phyloP scores from a whole-genome alignment of 2,113 vertebrate genomes.

The Pachypanchax playfairii region DNA sequence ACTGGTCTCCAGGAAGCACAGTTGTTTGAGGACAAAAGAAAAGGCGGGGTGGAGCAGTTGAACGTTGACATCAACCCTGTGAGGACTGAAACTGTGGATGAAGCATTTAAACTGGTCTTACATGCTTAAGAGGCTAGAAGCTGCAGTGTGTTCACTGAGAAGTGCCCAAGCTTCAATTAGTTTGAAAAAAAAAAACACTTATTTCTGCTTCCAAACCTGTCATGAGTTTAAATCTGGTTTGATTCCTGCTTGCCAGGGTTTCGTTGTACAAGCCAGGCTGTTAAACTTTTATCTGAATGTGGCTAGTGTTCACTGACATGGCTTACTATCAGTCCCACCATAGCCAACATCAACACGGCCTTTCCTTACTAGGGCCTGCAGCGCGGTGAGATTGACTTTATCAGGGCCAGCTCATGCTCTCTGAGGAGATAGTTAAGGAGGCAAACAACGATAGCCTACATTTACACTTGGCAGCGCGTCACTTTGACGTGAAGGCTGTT shows the following conservation, averaged over 20 bases:
- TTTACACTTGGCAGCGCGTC: conserved; percentile 25
- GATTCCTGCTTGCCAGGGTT: conserved; percentile 5
- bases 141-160: too few species aligned
- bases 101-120: too few species aligned
- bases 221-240: conserved; percentile 21
- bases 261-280: conserved; percentile 23
- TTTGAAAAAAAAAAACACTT: conserved; percentile 10
- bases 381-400: conserved; percentile 43
- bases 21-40: conserved; percentile 12
- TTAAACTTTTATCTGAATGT: conserved; percentile 64
- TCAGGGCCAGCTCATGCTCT: conserved; percentile 47
- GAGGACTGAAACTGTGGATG: too few species aligned
- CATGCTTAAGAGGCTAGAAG: too few species aligned
- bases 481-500: conserved; percentile 40
- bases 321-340: conserved; percentile 48
- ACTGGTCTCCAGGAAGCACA: background rate
- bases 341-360: conserved; percentile 53
- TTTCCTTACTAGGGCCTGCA: conserved; percentile 23
- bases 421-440: conserved; percentile 35
- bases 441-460: conserved; percentile 27
- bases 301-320: conserved; percentile 47
- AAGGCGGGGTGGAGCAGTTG: background rate
- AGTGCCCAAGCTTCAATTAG: too few species aligned
- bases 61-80: conserved; percentile 31
- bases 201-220: background rate